phyloP scores from a whole-genome alignment of 1,140 invertebrate species.

The Zaprionus nigranus region DNA sequence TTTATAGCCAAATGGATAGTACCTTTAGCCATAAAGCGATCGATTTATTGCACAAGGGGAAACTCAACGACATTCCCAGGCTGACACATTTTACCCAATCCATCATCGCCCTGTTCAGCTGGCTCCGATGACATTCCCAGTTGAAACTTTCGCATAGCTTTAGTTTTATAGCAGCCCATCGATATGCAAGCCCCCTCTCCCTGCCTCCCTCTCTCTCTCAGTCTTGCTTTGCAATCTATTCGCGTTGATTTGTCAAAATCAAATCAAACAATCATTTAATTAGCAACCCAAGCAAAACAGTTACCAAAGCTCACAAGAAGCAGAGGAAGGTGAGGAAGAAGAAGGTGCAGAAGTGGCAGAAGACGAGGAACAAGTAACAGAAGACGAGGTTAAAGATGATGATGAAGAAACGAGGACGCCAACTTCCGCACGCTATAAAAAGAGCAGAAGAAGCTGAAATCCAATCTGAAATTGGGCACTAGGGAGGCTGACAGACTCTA shows the following conservation, averaged over 20 bases:
- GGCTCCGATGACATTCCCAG: conserved; percentile 12
- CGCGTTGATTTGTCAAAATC: conserved; percentile 50
- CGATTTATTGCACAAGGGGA: neutral
- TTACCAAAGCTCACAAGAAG: neutral
- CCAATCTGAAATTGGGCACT: conserved; percentile 27
- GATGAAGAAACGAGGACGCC: conserved; percentile 40
- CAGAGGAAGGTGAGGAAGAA: neutral
- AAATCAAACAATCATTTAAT: conserved; percentile 70
- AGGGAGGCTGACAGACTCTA: conserved; percentile 2
- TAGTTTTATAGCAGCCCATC: conserved; percentile 4
- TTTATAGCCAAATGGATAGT: neutral
- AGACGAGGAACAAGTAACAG: conserved; percentile 10
- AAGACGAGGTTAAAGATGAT: neutral
- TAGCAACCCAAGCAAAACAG: conserved; percentile 32
- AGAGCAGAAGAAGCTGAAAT: conserved; percentile 15
- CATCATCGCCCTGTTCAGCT: conserved; percentile 22
- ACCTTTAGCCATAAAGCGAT: neutral
- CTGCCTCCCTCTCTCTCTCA: no score
- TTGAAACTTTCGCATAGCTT: conserved; percentile 40
- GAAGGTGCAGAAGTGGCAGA: neutral
- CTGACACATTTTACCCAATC: conserved; percentile 46
- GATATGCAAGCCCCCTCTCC: neutral
- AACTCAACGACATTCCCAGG: conserved; percentile 20
- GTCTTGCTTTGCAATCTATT: conserved; percentile 41
- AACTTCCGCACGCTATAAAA: conserved; percentile 46